Evolutionary conservation across 2,797 vertebrate genomes (phyloP).

Genomic region (Falco cherrug): DNA sequence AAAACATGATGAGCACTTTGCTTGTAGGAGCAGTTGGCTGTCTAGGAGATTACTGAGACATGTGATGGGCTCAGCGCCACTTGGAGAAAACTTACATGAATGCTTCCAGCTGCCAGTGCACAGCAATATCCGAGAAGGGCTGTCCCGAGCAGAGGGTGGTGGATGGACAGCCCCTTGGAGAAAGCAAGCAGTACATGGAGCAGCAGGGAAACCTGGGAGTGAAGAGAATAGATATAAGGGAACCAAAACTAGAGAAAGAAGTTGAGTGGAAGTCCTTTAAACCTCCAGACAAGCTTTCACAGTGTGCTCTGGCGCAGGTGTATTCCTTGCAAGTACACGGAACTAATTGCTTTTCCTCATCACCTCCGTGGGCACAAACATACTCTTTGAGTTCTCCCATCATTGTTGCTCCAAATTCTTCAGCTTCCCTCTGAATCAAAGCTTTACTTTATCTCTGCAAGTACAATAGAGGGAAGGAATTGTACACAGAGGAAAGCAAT

Average conservation of each 20-base stretch:
- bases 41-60: neutral
- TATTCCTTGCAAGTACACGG: neutral
- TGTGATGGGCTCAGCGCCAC: rapidly evolving
- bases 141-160: neutral
- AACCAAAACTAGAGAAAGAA: neutral
- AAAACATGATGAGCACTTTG: neutral
- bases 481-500: neutral
- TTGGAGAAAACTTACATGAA: neutral
- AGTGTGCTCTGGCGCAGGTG: rapidly evolving
- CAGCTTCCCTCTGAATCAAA: neutral
- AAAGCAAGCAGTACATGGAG: neutral
- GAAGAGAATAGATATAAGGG: neutral
- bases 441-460: neutral
- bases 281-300: neutral
- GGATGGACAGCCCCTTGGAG: neutral
- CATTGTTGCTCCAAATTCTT: neutral
- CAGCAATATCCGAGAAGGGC: neutral
- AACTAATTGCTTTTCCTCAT: neutral
- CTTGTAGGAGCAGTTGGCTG: neutral
- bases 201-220: neutral
- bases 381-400: neutral
- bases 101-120: neutral
- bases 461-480: neutral
- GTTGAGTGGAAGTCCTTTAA: neutral
- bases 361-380: neutral